phyloP scores from a whole-genome alignment of 1,140 invertebrate genomes.

The Doryteuthis pealeii region DNA sequence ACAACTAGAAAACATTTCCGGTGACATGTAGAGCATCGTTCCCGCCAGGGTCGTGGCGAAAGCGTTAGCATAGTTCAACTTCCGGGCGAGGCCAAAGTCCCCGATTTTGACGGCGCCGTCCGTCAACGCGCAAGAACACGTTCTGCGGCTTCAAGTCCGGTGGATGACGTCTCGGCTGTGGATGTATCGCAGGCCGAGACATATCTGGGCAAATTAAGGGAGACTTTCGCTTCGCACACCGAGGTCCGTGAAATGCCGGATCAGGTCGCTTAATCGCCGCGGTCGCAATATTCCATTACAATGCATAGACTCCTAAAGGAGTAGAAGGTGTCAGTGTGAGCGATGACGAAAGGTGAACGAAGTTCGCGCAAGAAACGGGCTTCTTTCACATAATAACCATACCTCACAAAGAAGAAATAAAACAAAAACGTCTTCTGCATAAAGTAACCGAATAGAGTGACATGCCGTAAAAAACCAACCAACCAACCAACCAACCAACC shows the following conservation, averaged over 20 bases:
- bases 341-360: background rate
- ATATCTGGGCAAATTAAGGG: background rate
- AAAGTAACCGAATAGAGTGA: no score
- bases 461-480: no score
- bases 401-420: no score
- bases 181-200: background rate
- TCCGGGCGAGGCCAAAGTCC: slow-evolving; percentile 58
- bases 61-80: slow-evolving; percentile 57
- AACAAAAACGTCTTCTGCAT: no score
- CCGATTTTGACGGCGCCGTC: slow-evolving; percentile 59
- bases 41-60: slow-evolving; percentile 60
- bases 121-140: slow-evolving; percentile 54
- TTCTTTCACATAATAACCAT: background rate
- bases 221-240: background rate
- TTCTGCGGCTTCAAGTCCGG: slow-evolving; percentile 58
- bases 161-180: slow-evolving; percentile 52
- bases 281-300: no score
- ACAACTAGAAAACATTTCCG: slow-evolving; percentile 58
- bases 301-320: no score
- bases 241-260: slow-evolving; percentile 17
- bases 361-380: background rate
- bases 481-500: no score
- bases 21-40: slow-evolving; percentile 60
- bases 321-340: slow-evolving; percentile 45
- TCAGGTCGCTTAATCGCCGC: slow-evolving; percentile 54